These are phyloP conservation scores for Blera fallax DNA, from an alignment of 2,888 invertebrate genomes.

Conservation along the genomic window DNA sequence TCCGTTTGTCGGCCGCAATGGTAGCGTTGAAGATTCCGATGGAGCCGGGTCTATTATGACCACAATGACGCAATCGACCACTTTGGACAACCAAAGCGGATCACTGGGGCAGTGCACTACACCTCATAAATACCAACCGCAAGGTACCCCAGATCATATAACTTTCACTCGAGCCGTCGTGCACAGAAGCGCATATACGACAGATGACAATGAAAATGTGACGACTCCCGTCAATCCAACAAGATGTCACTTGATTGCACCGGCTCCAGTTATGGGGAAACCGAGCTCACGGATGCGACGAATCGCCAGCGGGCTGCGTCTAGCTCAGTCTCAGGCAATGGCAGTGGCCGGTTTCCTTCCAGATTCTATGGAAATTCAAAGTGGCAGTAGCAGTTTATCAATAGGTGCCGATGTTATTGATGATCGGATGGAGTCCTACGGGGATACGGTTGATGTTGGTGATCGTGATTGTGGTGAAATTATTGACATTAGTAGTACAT, in stretches of 20 bases:
- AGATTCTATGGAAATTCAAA: slow-evolving; percentile 75
- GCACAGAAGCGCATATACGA: slow-evolving; percentile 23
- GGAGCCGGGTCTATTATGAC: slow-evolving; percentile 76
- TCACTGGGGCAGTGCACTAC: slow-evolving; percentile 71
- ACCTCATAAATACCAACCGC: slow-evolving; percentile 45
- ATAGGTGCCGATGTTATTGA: background rate
- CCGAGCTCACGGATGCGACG: slow-evolving; percentile 79
- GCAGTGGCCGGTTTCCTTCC: slow-evolving; percentile 87
- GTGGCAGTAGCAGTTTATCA: background rate
- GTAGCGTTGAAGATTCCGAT: slow-evolving; percentile 75
- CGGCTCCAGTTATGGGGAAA: slow-evolving; percentile 37
- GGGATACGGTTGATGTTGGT: slow-evolving; percentile 41
- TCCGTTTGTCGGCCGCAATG: slow-evolving; percentile 73
- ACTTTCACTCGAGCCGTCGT: slow-evolving; percentile 48
- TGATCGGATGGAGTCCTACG: slow-evolving; percentile 2
- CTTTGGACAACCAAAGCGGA: slow-evolving; percentile 73
- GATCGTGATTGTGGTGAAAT: slow-evolving; percentile 51
- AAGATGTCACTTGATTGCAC: slow-evolving; percentile 12
- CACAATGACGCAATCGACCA: slow-evolving; percentile 76
- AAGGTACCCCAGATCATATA: slow-evolving; percentile 8
- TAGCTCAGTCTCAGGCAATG: slow-evolving; percentile 88
- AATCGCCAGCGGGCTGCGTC: slow-evolving; percentile 87
- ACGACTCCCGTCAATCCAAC: background rate
- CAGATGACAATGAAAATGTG: background rate
- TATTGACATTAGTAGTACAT: slow-evolving; percentile 30